Base-by-base conservation (phyloP, 1,140 invertebrate genomes). In the Camponotus pennsylvanicus region DNA sequence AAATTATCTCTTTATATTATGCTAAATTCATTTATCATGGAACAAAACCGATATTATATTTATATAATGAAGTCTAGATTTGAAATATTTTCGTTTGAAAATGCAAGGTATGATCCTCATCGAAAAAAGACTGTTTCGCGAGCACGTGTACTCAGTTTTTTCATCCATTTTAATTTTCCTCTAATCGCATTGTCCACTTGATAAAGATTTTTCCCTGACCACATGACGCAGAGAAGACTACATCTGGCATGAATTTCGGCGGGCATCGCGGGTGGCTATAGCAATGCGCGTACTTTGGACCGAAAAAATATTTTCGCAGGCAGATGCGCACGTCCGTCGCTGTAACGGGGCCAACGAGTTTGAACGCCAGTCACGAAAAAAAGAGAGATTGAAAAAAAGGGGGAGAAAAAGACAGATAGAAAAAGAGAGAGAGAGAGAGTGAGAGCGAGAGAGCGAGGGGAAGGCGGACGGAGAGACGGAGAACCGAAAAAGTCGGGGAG, bases 231-330 rank as follows among this genome's bases (percentile, higher is more conserved):
- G 79, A 45, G 79, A 1, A 63, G 55, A 52, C 18, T 73, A 79
- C 88, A 89, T 86, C 59, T 89, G 88, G 87, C 69, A 89, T 71
- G 88, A 86, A 89, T 89, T 78, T 89, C 77, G 84, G 45, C 85
- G 88, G 59, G 40, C 88, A 59, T 73, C 87, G 57, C 70, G 76
- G 15, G 69, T 52, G 32, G 40, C 45, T 87, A 40, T 71, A 67
- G 49, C n/a, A 32, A 52, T 15, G 87, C 75, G 64, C 52, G 79
- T 67, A 83, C 76, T 63, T 59, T 61, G 59, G 70, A 73, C 34
- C 86, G 90, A 86, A 90, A 91, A 89, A 91, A 91, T 91, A 92
- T 91, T 91, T 89, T 92, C 52, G 87, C 90, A 80, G 89, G 79
- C 88, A 88, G 88, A 85, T 88, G 89, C 75, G 61, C 76, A 84